Base-by-base conservation (phyloP, 2,888 invertebrate species). In the Xylota segnis region DNA sequence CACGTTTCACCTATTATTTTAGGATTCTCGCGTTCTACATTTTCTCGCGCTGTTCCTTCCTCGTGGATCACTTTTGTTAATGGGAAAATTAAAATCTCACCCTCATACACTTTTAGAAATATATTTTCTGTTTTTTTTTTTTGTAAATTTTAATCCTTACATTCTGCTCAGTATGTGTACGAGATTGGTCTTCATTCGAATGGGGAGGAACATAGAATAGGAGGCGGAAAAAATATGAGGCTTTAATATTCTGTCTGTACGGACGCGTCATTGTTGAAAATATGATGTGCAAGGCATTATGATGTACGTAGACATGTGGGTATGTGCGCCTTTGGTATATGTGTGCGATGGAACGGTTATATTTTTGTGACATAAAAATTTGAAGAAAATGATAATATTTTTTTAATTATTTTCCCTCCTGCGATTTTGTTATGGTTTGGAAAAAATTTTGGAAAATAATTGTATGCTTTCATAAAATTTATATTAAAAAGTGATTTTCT, bases 1-100 rank as follows among this genome's bases (percentile, higher is more conserved):
- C 70, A 76, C 75, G 82, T 82, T 76, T 65, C 50, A 58, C 70
- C 65, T 82, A 75, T 76, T 82, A 75, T 82, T 75, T 70, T 56
- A 70, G 75, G 70, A 70, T 63, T 37, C 68, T 50, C 23, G 40
- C 5, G 52, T 47, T 45, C 14, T 63, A 32, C 59, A 61, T 59
- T 32, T 61, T 74, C 37, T 14, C 29, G 23, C n/a, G 23, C 18
- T 65, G 37, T 52, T 37, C 7, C n/a, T 43, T 54, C 40, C 40
- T 12, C 29, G 10, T 37, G 43, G 74, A 74, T 63, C 52, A 23
- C 32, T 74, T 63, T 74, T 63, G 63, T 74, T 54, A 74, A 63
- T 74, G 61, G 74, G 40, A 63, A 63, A 74, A 54, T 63, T 63
- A 63, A 74, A 74, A 74, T 29, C 66, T 14, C n/a, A n/a, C 34